Base-by-base conservation (phyloP, 2,888 invertebrate genomes). In the Cecidostiba fungosa region DNA sequence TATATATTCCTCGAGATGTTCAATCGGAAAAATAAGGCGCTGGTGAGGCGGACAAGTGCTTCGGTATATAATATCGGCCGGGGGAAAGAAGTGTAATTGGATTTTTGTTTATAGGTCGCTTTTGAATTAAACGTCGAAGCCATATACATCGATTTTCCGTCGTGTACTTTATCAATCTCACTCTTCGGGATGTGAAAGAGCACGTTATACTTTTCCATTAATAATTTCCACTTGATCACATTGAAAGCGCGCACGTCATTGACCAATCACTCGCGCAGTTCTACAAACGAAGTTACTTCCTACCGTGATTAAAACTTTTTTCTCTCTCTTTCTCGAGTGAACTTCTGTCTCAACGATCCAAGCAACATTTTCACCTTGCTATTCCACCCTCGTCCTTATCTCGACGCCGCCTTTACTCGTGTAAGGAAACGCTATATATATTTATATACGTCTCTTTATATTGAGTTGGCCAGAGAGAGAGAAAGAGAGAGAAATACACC, bases 381-480 rank as follows among this genome's bases (percentile, higher is more conserved):
- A 78, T 78, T 66, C 69, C 69, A 59, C 26, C 39, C 10, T 19
- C 77, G 47, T 12, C 3, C 66, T 14, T n/a, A n/a, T n/a, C 43
- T 23, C 32, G 36, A 23, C 23, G 32, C 26, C 14, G 32, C 32
- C 16, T 36, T 59, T 43, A n/a, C 29, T 39, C 36, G 23, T 39
- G 59, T 14, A 47, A 39, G 39, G 29, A 62, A 77, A 43, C 39
- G 62, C 62, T 19, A 16, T 47, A 16, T 47, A 47, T 47, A 47
- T 47, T 3, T 47, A 47, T 19, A 19, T 16, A 5, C 50, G 19
- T 19, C 19, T 5, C 36, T 39, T 26, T 77, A 62, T 77, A 77
- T 77, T 77, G 77, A 59, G 66, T 66, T 62, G 77, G 8, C 76
- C 5, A 26, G 8, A 43, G 43, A 43, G 43, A 8, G 39, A 39